A percentile compares a stretch with the other conserved stretches of the same genome.
Conservation (phyloP, 53 echinoderm and acorn worm species). For the Echinarachnius parma region DNA sequence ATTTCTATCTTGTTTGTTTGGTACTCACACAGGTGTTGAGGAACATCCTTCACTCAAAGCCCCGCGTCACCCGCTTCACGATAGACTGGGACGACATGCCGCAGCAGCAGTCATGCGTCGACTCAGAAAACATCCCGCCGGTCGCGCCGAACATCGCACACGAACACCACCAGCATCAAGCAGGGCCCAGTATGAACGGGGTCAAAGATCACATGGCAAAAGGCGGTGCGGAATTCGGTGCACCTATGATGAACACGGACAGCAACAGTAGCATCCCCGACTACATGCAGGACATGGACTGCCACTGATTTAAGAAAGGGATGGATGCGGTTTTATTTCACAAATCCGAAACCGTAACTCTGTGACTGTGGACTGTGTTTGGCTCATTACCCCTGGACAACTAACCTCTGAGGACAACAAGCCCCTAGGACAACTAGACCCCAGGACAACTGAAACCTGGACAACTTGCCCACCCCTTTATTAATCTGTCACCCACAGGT, state of each 20-base stretch:
- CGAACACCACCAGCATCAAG: conserved; percentile 17
- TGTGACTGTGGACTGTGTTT: too few species aligned
- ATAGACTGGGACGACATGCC: conserved; percentile 93
- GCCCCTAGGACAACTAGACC: too few species aligned
- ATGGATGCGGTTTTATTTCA: too few species aligned
- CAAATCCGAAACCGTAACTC: too few species aligned
- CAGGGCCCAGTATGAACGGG: conserved; percentile 31
- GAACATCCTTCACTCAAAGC: conserved; percentile 87
- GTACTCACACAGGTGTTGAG: conserved; percentile 58
- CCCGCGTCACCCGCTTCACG: conserved; percentile 95
- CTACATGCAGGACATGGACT: conserved; percentile 82
- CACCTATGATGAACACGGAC: conserved; percentile 65
- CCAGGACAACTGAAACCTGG: too few species aligned
- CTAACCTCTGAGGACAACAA: too few species aligned
- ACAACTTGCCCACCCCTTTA: too few species aligned
- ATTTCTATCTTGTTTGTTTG: conserved; percentile 1
- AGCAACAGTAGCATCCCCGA: conserved; percentile 97
- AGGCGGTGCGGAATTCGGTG: conserved; percentile 19
- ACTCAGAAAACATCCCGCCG: conserved; percentile 93
- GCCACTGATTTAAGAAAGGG: conserved; percentile 34
- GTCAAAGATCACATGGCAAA: conserved; percentile 16
- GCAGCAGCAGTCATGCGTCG: too few species aligned
- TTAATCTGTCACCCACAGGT: too few species aligned
- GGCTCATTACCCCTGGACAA: too few species aligned
- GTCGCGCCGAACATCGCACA: conserved; percentile 50